A percentile compares a stretch with the other conserved stretches of the same genome.
phyloP scores from a whole-genome alignment of 2,888 invertebrate genomes.

The Achlya flavicornis region DNA sequence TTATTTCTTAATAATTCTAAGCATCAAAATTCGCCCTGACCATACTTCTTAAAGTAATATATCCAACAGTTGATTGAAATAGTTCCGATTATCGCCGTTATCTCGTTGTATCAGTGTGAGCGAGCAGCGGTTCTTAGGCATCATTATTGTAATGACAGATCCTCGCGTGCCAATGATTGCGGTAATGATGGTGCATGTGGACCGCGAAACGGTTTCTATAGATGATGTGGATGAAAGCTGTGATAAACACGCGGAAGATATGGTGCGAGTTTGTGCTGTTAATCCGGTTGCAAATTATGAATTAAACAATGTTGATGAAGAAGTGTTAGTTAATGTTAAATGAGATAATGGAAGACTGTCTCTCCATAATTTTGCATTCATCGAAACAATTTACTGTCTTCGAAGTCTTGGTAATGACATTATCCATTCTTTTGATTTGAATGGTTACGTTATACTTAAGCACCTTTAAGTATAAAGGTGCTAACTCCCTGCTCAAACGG shows the following conservation, averaged over 20 bases:
- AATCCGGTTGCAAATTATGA: neutral
- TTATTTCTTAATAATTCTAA: too few species aligned
- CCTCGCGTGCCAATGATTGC: conserved; percentile 19
- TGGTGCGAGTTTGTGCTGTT: neutral
- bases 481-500: neutral
- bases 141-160: neutral
- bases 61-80: neutral
- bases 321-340: neutral
- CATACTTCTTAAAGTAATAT: too few species aligned
- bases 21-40: too few species aligned
- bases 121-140: neutral
- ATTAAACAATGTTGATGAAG: neutral
- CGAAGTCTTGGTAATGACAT: too few species aligned
- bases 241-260: conserved; percentile 2
- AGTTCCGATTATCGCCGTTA: neutral
- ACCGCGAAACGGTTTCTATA: conserved; percentile 1
- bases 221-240: conserved; percentile 18
- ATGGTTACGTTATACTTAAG: too few species aligned
- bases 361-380: too few species aligned
- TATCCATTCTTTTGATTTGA: too few species aligned
- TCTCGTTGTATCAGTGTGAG: neutral
- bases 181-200: conserved; percentile 16
- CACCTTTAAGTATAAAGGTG: too few species aligned
- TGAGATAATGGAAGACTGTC: too few species aligned
- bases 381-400: too few species aligned